A percentile compares a stretch with the other conserved stretches of the same genome.
These are phyloP conservation scores for Coptodon rendalli DNA, from an alignment of 2,113 vertebrate species.

Conservation along the genomic window DNA sequence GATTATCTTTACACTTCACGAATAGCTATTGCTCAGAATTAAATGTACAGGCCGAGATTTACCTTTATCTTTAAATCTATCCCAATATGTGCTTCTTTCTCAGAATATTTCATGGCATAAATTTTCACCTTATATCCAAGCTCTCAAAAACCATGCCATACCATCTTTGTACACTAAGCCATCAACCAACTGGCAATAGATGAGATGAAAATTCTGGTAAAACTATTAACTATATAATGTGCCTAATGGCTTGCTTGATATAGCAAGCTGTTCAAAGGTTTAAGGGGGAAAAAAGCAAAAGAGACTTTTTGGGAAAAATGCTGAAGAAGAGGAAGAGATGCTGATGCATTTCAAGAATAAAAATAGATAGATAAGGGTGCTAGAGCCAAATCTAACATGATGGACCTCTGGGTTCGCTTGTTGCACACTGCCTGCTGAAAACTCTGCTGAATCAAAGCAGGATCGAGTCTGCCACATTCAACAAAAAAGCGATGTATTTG, in stretches of 20 bases:
- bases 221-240: neutral
- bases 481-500: conserved; percentile 5
- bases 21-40: neutral
- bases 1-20: neutral
- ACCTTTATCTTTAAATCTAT: neutral
- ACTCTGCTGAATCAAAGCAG: conserved; percentile 2
- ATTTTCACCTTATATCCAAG: neutral
- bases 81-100: neutral
- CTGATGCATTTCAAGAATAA: neutral
- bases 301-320: neutral
- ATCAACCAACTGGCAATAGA: neutral
- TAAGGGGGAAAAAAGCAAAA: neutral
- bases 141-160: neutral
- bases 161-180: neutral
- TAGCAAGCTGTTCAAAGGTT: neutral
- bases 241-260: neutral
- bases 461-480: conserved; percentile 7
- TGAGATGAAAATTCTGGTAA: neutral
- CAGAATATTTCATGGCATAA: neutral
- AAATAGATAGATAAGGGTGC: conserved; percentile 4
- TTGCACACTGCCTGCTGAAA: neutral
- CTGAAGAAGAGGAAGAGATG: neutral
- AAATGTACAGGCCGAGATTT: neutral
- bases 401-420: conserved; percentile 25
- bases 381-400: conserved; percentile 32